Conservation (phyloP, 2,888 invertebrate genomes). For the Helicoverpa assulta region DNA sequence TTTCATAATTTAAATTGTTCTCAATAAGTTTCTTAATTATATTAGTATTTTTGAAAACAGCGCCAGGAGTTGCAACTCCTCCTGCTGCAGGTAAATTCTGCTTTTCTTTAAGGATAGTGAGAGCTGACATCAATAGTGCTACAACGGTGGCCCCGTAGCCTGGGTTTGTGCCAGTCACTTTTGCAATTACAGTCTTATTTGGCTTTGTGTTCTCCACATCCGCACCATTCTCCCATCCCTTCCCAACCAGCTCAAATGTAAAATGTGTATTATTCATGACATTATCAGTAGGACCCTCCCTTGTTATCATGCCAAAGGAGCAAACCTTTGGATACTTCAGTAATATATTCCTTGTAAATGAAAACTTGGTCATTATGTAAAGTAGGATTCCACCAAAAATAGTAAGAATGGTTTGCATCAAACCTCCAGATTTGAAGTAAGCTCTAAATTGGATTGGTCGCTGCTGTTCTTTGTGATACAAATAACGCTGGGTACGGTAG, state of each 20-base stretch:
- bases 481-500: conserved; percentile 94
- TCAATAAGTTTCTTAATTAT: conserved; percentile 94
- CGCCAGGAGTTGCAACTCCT: conserved; percentile 96
- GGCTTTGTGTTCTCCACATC: conserved; percentile 90
- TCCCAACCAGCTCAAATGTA: conserved; percentile 92
- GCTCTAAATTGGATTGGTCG: conserved; percentile 95
- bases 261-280: conserved; percentile 91
- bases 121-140: conserved; percentile 93
- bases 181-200: conserved; percentile 91
- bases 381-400: conserved; percentile 90
- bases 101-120: conserved; percentile 93
- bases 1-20: conserved; percentile 93
- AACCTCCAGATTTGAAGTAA: conserved; percentile 91
- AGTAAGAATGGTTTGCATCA: conserved; percentile 80
- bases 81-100: conserved; percentile 94
- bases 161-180: conserved; percentile 92
- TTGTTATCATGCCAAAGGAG: conserved; percentile 92
- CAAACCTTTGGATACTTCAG: conserved; percentile 88
- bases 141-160: conserved; percentile 96
- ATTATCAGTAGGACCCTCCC: conserved; percentile 91
- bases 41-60: conserved; percentile 95
- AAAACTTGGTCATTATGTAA: conserved; percentile 66
- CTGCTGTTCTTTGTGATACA: conserved; percentile 92
- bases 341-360: conserved; percentile 70
- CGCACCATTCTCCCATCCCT: conserved; percentile 93